These are phyloP conservation scores for Nasua narica DNA, from an alignment of 2,797 vertebrate genomes.

Conservation along the genomic window DNA sequence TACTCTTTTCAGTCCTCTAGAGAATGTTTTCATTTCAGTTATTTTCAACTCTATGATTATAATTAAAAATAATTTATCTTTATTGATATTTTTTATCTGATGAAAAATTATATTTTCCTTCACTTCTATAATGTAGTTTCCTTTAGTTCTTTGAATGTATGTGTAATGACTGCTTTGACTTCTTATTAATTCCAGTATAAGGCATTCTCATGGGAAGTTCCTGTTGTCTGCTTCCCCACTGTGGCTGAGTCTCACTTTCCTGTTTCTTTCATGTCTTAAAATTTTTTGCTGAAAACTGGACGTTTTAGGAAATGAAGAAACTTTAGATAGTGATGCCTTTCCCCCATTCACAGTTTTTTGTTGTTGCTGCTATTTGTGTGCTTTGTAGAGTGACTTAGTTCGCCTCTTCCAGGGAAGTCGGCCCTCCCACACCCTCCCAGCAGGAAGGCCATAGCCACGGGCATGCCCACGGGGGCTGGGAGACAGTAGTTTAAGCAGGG, in stretches of 20 bases:
- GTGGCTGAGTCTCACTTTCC: neutral
- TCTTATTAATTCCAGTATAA: neutral
- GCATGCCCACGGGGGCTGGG: accelerated
- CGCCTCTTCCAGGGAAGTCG: neutral
- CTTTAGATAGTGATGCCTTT: neutral
- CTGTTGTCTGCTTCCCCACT: neutral
- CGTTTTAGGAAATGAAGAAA: neutral
- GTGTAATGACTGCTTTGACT: neutral
- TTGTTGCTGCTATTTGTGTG: neutral
- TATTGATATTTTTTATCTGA: neutral
- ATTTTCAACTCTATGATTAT: neutral
- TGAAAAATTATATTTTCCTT: neutral
- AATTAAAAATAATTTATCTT: neutral
- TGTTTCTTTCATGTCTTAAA: neutral
- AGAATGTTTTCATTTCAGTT: neutral
- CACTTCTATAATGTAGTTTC: neutral
- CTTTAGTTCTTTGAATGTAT: neutral
- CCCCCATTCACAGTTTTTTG: neutral
- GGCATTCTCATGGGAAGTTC: neutral
- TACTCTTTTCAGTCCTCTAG: neutral
- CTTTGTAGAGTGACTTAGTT: neutral
- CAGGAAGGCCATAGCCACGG: neutral
- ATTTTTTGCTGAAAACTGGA: neutral
- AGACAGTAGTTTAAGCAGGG: neutral
- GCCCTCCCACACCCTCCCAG: neutral